Evolutionary conservation across 2,888 invertebrate species (phyloP), one percentile per base, ranked within the genome.

Genomic region (Eumacrocentrus americanus): DNA sequence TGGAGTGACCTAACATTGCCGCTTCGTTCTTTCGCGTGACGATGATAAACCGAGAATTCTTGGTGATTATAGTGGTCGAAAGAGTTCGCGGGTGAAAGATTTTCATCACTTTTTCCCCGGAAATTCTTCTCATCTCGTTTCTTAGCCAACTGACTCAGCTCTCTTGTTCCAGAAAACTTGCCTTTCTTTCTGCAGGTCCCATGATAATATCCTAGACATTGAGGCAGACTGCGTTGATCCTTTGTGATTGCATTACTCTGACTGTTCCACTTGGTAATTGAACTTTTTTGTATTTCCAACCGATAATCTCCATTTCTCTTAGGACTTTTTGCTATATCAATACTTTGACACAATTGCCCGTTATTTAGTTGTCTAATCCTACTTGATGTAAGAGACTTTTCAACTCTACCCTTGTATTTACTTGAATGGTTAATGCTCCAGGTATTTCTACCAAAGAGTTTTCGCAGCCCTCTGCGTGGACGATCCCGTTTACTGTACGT

Each of bases 1-100:
- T 42, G 25, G 47, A 57, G 61, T 46, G 42, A 40, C 25, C 34
- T 12, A 44, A 37, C 14, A 38, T 60, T 53, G 52, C 11, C 25
- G 20, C 38, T 34, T 22, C 14, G 23, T 18, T 57, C 29, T 50
- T 16, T 44, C 37, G 40, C 44, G 3, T 47, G 57, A 18, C 18
- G 40, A 22, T 58, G 53, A 35, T 48, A 35, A 35, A n/a, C 29
- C 37, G 53, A 18, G 29, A 47, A 48, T 44, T 50, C 11, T 29
- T 48, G 48, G 34, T 48, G 20, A 25, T 47, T 1, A 23, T 46
- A 20, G 20, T 51, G 44, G 29, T 29, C 25, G 20, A 20, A 5
- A 25, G 2, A 16, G 35, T 12, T 9, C 1, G 34, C 29, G 54
- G 44, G 7, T 12, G 11, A 42, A 11, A 34, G 34, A 12, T 42